A percentile compares a stretch with the other conserved stretches of the same genome.
phyloP scores from a whole-genome alignment of 2,888 invertebrate species.

The Xestia xanthographa region DNA sequence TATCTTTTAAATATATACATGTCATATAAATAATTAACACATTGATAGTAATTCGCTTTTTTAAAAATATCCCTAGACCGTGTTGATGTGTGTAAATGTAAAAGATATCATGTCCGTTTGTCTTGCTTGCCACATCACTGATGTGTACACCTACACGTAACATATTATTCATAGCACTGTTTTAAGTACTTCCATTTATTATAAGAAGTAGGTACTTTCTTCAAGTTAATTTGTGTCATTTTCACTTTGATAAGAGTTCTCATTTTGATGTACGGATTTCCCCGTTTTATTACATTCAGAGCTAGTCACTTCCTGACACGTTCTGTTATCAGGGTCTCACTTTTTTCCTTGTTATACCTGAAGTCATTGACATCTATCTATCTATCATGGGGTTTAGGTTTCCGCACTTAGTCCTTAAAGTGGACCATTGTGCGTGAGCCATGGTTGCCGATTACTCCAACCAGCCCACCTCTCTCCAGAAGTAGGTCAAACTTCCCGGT shows the following conservation, averaged over 20 bases:
- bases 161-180: neutral
- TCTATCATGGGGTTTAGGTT: no score
- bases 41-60: no score
- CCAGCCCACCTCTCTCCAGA: no score
- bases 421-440: no score
- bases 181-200: neutral
- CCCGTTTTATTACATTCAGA: neutral
- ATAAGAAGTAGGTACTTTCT: neutral
- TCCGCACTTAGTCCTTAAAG: no score
- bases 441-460: no score
- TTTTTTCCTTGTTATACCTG: neutral
- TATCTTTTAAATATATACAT: no score
- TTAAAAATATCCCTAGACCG: no score
- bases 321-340: neutral
- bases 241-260: constrained; percentile 5
- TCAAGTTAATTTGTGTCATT: constrained; percentile 2
- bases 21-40: no score
- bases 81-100: no score
- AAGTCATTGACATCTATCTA: no score
- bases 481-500: no score
- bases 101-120: neutral
- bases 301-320: neutral
- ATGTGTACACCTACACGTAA: neutral
- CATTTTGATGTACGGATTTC: neutral
- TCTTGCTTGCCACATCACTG: neutral